Evolutionary conservation across 2,888 invertebrate species (phyloP).

Genomic region (Apodemia zela): DNA sequence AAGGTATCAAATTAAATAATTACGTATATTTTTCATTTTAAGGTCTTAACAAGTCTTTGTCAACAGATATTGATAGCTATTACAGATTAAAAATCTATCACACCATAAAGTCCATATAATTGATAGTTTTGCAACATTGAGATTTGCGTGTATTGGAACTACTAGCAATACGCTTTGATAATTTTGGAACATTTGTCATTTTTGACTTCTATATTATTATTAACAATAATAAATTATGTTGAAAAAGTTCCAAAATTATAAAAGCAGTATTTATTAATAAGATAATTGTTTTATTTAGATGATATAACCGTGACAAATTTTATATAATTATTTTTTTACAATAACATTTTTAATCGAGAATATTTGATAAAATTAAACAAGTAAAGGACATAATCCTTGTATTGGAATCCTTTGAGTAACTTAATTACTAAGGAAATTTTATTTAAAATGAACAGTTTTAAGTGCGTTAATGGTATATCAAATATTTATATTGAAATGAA

Average conservation of each 20-base stretch:
- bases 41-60: constrained; percentile 66
- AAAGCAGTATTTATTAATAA: neutral
- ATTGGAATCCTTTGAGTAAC: no score
- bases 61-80: constrained; percentile 60
- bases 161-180: neutral
- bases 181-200: neutral
- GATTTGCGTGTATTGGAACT: constrained; percentile 7
- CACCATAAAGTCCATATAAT: constrained; percentile 31
- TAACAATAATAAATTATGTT: neutral
- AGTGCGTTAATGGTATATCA: no score
- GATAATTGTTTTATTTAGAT: neutral
- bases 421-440: no score
- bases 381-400: no score
- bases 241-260: neutral
- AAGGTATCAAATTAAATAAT: constrained; percentile 71
- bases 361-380: no score
- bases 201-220: neutral
- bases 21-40: constrained; percentile 75
- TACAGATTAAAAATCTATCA: constrained; percentile 49
- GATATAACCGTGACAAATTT: neutral
- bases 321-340: neutral
- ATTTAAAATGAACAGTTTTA: no score
- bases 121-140: constrained; percentile 17
- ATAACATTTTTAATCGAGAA: neutral
- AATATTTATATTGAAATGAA: no score